A percentile compares a stretch with the other conserved stretches of the same genome.
Evolutionary conservation across 2,888 invertebrate genomes (phyloP).

Genomic region (Apomyelois bistriatella): DNA sequence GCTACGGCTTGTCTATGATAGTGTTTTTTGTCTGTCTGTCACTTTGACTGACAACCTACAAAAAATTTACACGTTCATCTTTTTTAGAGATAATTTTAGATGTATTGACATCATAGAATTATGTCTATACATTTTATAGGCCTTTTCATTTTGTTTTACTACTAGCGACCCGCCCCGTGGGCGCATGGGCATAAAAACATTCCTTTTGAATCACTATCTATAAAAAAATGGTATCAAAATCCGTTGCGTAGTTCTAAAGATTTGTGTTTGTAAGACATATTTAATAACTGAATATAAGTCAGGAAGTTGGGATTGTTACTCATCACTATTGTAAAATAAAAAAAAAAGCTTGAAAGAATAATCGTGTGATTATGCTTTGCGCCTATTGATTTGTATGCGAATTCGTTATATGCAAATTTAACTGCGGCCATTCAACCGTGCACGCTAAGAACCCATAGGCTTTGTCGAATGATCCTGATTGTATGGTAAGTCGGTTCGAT

Average conservation of each 20-base stretch:
- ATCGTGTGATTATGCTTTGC: background rate
- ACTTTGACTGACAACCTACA: constrained; percentile 30
- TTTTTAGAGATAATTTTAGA: background rate
- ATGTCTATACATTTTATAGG: background rate
- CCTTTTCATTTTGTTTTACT: too few species aligned
- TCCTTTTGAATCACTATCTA: too few species aligned
- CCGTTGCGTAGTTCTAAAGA: too few species aligned
- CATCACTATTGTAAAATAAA: too few species aligned
- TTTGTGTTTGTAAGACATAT: too few species aligned
- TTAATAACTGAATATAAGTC: too few species aligned
- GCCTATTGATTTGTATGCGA: constrained; percentile 35
- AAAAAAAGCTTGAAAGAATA: background rate
- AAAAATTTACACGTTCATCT: constrained; percentile 22
- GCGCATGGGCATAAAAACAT: too few species aligned
- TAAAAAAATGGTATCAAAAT: too few species aligned
- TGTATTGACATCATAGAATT: background rate
- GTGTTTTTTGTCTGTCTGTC: constrained; percentile 18
- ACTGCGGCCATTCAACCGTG: constrained; percentile 26
- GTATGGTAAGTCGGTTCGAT: constrained; percentile 43
- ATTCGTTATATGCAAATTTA: constrained; percentile 33
- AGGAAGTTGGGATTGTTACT: too few species aligned
- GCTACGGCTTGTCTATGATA: constrained; percentile 4
- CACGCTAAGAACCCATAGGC: constrained; percentile 36
- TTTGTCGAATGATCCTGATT: constrained; percentile 38
- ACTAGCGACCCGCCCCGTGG: too few species aligned